A percentile compares a stretch with the other conserved stretches of the same genome.
Conservation (phyloP, 2,888 invertebrate species). For the Odontocerum albicorne region DNA sequence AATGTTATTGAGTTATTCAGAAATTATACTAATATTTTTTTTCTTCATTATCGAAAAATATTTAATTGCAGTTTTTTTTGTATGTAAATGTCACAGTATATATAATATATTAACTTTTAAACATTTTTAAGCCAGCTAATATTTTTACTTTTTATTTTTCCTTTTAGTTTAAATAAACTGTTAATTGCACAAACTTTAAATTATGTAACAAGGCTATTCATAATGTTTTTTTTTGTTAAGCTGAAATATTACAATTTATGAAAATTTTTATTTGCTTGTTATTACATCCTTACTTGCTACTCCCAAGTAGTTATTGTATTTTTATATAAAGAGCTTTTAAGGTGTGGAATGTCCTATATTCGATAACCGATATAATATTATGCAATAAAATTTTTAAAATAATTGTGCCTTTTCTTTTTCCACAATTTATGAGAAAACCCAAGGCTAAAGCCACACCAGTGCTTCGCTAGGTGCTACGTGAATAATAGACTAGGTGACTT, state of each 20-base stretch:
- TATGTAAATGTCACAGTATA: slow-evolving; percentile 11
- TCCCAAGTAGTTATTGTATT: slow-evolving; percentile 37
- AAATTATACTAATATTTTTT: slow-evolving; percentile 24
- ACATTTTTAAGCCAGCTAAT: slow-evolving; percentile 10
- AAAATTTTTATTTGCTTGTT: slow-evolving; percentile 36
- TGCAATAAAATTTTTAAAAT: slow-evolving; percentile 32
- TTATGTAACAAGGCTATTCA: slow-evolving; percentile 31
- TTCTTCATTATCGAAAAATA: slow-evolving; percentile 12
- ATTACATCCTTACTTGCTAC: slow-evolving; percentile 31
- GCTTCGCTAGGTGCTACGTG: too few relatives aligned
- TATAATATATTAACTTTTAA: slow-evolving; percentile 16
- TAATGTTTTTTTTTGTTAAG: slow-evolving; percentile 27
- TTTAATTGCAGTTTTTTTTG: slow-evolving; percentile 17
- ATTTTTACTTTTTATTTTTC: slow-evolving; percentile 10
- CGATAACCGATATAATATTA: slow-evolving; percentile 38
- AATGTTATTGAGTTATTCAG: slow-evolving; percentile 25
- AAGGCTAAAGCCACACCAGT: too few relatives aligned
- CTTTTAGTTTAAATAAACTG: slow-evolving; percentile 21
- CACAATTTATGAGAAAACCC: too few relatives aligned
- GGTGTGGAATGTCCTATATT: slow-evolving; percentile 42
- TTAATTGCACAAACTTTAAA: slow-evolving; percentile 31
- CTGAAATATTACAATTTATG: slow-evolving; percentile 33
- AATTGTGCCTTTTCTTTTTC: slow-evolving; percentile 8
- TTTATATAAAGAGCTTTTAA: slow-evolving; percentile 37
- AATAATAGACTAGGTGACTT: too few relatives aligned